Evolutionary conservation across 37 sponge, comb jelly and placozoan genomes (phyloP).

Genomic region (Beroe forskalii): DNA sequence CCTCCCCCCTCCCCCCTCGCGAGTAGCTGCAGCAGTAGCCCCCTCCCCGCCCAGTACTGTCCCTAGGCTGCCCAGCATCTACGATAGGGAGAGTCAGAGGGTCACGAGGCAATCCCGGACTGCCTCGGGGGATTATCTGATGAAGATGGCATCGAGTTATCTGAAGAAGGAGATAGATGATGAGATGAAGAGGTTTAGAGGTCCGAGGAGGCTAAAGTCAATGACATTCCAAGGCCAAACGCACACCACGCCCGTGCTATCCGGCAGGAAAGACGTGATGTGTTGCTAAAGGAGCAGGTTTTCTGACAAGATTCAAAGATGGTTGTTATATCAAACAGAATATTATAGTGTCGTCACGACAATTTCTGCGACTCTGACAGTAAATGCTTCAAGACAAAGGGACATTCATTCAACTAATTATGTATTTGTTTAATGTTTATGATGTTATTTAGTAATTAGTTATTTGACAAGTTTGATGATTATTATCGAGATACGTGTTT

Average conservation of each 20-base stretch:
- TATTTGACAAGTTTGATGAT: too few species aligned
- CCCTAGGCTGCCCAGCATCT: neutral
- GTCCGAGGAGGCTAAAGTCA: neutral
- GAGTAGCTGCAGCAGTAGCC: neutral
- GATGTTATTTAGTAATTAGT: too few species aligned
- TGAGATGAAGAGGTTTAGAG: slow-evolving; percentile 21
- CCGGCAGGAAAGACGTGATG: neutral
- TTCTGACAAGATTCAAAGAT: too few species aligned
- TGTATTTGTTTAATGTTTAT: too few species aligned
- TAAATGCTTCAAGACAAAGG: too few species aligned
- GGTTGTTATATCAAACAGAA: too few species aligned
- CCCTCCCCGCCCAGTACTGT: neutral
- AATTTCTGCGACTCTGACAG: too few species aligned
- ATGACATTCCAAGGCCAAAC: neutral
- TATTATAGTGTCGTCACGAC: too few species aligned
- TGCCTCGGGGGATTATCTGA: slow-evolving; percentile 7
- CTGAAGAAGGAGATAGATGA: slow-evolving; percentile 37
- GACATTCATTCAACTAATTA: too few species aligned
- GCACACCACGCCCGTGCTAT: neutral
- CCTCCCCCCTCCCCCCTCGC: neutral
- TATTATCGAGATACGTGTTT: too few species aligned
- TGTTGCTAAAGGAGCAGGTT: too few species aligned
- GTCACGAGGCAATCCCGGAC: neutral
- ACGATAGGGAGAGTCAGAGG: too few species aligned
- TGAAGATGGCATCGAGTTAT: slow-evolving; percentile 1